Conservation (phyloP, 1,140 invertebrate genomes). For the Polypedilum vanderplanki region DNA sequence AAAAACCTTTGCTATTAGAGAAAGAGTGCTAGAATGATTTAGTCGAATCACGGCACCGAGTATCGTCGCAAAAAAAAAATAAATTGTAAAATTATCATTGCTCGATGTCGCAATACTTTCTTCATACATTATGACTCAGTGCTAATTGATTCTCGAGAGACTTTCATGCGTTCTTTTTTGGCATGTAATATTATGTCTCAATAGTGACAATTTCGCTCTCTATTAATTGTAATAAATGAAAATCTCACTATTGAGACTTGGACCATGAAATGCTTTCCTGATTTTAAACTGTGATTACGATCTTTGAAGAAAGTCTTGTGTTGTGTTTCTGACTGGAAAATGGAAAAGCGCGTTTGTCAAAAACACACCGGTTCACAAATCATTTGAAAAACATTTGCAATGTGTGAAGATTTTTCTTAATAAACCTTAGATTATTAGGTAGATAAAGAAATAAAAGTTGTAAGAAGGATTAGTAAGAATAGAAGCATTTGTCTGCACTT, state of each 20-base stretch:
- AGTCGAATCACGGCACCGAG: slow-evolving; percentile 1
- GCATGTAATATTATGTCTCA: background rate
- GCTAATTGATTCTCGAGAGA: background rate
- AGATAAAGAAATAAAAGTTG: background rate
- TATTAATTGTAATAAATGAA: background rate
- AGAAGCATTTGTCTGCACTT: background rate
- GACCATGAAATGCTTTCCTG: background rate
- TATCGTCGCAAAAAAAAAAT: background rate
- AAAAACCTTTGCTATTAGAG: background rate
- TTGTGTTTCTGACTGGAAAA: slow-evolving; percentile 1
- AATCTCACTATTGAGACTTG: background rate
- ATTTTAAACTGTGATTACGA: background rate
- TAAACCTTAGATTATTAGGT: background rate
- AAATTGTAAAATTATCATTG: background rate
- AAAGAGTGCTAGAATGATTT: background rate
- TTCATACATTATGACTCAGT: slow-evolving; percentile 22
- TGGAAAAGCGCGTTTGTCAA: slow-evolving; percentile 23
- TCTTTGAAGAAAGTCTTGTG: slow-evolving; percentile 14
- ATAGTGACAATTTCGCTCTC: background rate
- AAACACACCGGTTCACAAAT: slow-evolving; percentile 8
- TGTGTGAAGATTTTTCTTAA: background rate
- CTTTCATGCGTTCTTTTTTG: background rate
- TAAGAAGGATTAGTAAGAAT: no score
- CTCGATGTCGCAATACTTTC: slow-evolving; percentile 24
- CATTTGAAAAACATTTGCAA: background rate